These are phyloP conservation scores for Lerista edwardsae DNA, from an alignment of 2,797 vertebrate genomes.

Conservation along the genomic window DNA sequence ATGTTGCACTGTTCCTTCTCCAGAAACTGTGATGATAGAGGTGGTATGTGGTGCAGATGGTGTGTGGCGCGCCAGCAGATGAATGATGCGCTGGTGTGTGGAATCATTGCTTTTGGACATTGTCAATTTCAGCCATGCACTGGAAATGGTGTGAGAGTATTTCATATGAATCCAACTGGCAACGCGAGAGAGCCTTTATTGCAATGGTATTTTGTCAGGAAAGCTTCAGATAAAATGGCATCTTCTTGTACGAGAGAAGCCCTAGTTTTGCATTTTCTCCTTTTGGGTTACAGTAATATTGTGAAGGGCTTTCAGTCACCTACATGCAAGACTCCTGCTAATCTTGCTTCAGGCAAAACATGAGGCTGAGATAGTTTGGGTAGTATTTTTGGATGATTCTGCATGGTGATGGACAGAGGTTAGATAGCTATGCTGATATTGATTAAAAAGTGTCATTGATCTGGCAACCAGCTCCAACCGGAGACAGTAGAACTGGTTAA, in stretches of 20 bases:
- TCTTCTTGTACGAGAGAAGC: background rate
- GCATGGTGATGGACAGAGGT: background rate
- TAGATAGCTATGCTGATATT: background rate
- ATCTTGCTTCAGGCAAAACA: slow-evolving; percentile 12
- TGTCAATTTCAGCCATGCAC: background rate
- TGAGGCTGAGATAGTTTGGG: background rate
- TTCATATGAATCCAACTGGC: background rate
- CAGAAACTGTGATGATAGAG: too few species aligned
- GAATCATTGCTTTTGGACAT: background rate
- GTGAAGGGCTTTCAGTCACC: background rate
- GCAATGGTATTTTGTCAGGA: too few species aligned
- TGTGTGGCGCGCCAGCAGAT: too few species aligned
- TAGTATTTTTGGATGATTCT: slow-evolving; percentile 2
- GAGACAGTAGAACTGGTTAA: background rate
- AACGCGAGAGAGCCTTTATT: background rate
- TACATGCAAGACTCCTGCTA: background rate
- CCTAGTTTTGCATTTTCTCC: background rate
- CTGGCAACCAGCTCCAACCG: background rate
- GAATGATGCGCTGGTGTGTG: background rate
- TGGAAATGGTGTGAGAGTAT: background rate
- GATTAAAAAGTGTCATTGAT: background rate
- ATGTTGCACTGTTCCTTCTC: too few species aligned
- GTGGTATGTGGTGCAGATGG: background rate
- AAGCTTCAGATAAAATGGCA: background rate
- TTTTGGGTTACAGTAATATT: background rate